Conservation (phyloP, 2,113 vertebrate species). For the Pachycephala philippinensis region DNA sequence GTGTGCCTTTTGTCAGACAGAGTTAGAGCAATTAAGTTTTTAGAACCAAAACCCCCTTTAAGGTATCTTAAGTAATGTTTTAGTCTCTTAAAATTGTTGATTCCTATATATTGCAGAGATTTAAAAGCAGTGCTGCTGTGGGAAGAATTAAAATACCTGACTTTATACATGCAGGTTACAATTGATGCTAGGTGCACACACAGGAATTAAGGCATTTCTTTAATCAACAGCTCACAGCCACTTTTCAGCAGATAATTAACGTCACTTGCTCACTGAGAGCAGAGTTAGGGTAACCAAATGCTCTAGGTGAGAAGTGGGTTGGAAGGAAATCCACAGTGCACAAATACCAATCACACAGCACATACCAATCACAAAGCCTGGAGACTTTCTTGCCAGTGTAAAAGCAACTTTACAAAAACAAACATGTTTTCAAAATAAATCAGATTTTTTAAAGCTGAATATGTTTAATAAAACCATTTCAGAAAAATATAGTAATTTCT, state of each 20-base stretch:
- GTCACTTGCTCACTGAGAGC: not conserved
- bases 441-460: not conserved
- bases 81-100: not conserved
- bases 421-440: not conserved
- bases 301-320: not conserved
- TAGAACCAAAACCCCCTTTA: not conserved
- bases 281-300: not conserved
- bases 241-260: conserved; percentile 14
- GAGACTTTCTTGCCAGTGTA: not conserved
- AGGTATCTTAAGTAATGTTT: not conserved
- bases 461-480: not conserved
- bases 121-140: not conserved
- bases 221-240: not conserved
- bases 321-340: not conserved
- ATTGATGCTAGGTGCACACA: not conserved
- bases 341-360: not conserved
- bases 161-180: not conserved
- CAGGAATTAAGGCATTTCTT: not conserved
- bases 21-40: not conserved
- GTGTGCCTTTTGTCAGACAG: not conserved
- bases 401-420: conserved; percentile 3
- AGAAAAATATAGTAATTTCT: not conserved
- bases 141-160: not conserved
- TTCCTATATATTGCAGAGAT: not conserved
- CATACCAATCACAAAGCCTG: not conserved